Evolutionary conservation across 1,140 invertebrate species (phyloP).

Genomic region (Drosophila persimilis): DNA sequence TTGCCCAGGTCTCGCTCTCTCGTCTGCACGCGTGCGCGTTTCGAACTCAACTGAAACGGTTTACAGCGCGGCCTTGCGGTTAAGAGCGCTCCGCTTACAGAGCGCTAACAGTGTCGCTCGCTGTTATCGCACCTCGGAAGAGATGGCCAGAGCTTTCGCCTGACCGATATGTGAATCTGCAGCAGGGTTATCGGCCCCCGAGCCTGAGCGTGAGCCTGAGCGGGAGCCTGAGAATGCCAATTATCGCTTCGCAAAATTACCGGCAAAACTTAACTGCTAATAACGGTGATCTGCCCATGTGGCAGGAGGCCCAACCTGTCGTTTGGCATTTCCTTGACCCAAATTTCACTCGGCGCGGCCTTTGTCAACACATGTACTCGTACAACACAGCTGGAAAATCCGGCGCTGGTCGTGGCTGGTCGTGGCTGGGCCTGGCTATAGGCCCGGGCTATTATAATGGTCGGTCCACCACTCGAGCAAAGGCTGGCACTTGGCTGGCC

Average conservation of each 20-base stretch:
- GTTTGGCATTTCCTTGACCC: constrained; percentile 79
- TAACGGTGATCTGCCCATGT: constrained; percentile 55
- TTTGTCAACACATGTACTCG: constrained; percentile 37
- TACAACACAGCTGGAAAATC: constrained; percentile 27
- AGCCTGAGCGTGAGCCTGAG: not conserved
- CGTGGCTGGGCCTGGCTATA: constrained; percentile 33
- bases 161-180: not conserved
- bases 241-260: constrained; percentile 48
- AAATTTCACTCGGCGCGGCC: constrained; percentile 62
- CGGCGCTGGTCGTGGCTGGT: constrained; percentile 29
- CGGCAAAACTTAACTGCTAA: constrained; percentile 46
- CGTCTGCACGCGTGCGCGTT: constrained; percentile 72
- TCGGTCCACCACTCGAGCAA: constrained; percentile 40
- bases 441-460: constrained; percentile 19
- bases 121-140: constrained; percentile 26
- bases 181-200: constrained; percentile 47
- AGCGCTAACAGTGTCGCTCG: constrained; percentile 20
- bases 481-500: constrained; percentile 64
- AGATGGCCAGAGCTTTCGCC: constrained; percentile 11
- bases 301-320: constrained; percentile 53
- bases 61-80: constrained; percentile 55
- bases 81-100: constrained; percentile 55
- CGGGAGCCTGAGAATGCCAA: constrained; percentile 36
- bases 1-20: constrained; percentile 11
- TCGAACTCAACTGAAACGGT: constrained; percentile 77